Base-by-base conservation (phyloP, 2,113 vertebrate species). In the Oplegnathus fasciatus region DNA sequence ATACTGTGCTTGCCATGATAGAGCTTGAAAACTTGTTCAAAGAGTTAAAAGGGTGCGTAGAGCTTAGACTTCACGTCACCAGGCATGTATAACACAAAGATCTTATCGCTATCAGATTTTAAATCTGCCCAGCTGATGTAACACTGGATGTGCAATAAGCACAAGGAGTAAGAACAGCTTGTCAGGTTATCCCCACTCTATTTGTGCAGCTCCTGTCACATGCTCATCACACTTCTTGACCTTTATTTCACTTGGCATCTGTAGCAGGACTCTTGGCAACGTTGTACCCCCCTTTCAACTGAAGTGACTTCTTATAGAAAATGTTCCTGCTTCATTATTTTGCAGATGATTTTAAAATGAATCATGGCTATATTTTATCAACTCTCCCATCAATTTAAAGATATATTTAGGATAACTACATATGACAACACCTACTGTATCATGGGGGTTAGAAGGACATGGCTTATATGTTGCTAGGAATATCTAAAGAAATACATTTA, bases 161-260 rank as follows among this genome's bases (percentile, higher is more conserved):
- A 75, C 26, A 10, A 24, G 15, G 34, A 44, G 24, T 8, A 30
- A 7, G 17, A 75, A 18, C 18, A 44, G 58, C 67, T 52, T 30
- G 30, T 61, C 52, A n/a, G 50, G 40, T 71, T 68, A 10, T 65
- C 42, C 24, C 13, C 11, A 37, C 48, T 61, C 75, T 80, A 85
- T 85, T 85, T 76, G 61, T 34, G 74, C 44, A 52, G 32, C 75
- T 70, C 32, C 50, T 60, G 72, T 89, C 89, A 91, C 89, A 91
- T 88, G 82, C 72, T 83, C 2, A 9, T 89, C 86, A 84, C 83
- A 72, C 68, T 9, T 84, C 71, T 78, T 90, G 84, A 88, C 77
- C 85, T 86, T 86, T 44, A 62, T 60, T 30, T 72, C 40, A 42
- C 79, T 83, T 84, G 82, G 86, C 84, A 60, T 46, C 70, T 48